A percentile compares a stretch with the other conserved stretches of the same genome.
Evolutionary conservation across 2,113 vertebrate species (phyloP).

Genomic region (Poeciliopsis retropinna): DNA sequence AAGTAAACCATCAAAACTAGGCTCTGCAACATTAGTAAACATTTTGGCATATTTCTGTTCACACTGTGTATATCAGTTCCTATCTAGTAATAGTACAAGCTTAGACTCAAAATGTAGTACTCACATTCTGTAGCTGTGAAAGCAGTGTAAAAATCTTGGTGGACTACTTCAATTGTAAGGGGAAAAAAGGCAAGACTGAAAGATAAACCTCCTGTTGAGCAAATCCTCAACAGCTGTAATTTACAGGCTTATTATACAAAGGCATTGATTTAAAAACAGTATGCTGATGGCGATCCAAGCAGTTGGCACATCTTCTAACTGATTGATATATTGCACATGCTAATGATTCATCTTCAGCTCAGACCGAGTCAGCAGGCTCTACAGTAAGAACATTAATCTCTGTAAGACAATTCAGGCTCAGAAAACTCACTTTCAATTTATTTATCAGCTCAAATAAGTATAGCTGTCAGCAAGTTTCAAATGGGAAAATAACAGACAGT

Average conservation of each 20-base stretch:
- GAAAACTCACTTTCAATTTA: conserved; percentile 18
- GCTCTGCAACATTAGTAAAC: conserved; percentile 46
- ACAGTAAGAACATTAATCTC: neutral
- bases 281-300: conserved; percentile 40
- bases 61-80: conserved; percentile 34
- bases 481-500: conserved; percentile 3
- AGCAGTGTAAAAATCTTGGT: conserved; percentile 43
- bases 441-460: conserved; percentile 22
- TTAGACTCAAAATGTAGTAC: conserved; percentile 26
- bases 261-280: conserved; percentile 68
- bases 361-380: conserved; percentile 29
- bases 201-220: conserved; percentile 40
- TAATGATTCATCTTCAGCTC: conserved; percentile 37
- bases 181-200: conserved; percentile 17
- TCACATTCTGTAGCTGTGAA: conserved; percentile 51
- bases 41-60: conserved; percentile 39
- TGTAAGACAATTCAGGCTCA: neutral
- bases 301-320: conserved; percentile 19
- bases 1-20: conserved; percentile 41
- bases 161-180: conserved; percentile 28
- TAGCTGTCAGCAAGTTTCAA: conserved; percentile 2
- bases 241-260: conserved; percentile 66
- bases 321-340: conserved; percentile 52
- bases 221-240: conserved; percentile 57
- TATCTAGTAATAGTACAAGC: conserved; percentile 54